These are phyloP conservation scores for Rhopalosiphum maidis DNA, from an alignment of 1,140 invertebrate genomes.

Conservation along the genomic window DNA sequence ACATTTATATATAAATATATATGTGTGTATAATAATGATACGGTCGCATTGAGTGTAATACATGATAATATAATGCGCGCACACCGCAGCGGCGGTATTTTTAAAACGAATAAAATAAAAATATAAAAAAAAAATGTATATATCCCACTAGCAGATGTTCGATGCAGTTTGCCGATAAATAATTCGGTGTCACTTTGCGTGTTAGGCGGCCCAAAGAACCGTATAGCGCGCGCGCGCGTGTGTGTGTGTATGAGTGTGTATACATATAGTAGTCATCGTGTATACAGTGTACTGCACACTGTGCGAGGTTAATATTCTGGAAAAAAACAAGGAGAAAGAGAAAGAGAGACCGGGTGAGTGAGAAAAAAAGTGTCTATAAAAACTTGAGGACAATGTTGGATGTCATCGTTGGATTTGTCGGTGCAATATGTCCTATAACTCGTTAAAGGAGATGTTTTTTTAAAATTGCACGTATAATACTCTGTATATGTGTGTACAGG, in stretches of 20 bases:
- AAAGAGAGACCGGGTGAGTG: background rate
- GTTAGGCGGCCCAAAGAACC: slow-evolving; percentile 29
- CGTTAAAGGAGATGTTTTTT: background rate
- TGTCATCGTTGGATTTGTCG: background rate
- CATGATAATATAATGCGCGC: slow-evolving; percentile 24
- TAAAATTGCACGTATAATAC: background rate
- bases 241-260: too few species aligned
- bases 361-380: slow-evolving; percentile 5
- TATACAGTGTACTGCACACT: background rate
- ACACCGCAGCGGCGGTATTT: slow-evolving; percentile 36
- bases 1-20: background rate
- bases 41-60: background rate
- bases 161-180: slow-evolving; percentile 38
- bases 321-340: background rate
- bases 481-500: too few species aligned
- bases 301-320: slow-evolving; percentile 44
- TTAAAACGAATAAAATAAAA: slow-evolving; percentile 45
- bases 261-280: background rate
- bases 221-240: too few species aligned
- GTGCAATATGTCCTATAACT: background rate
- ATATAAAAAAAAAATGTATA: background rate
- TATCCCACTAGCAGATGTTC: slow-evolving; percentile 25
- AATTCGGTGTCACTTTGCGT: slow-evolving; percentile 46
- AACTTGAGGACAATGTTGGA: slow-evolving; percentile 22
- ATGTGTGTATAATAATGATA: background rate